Conservation (phyloP, 2,113 vertebrate species). For the Tapirus terrestris region DNA sequence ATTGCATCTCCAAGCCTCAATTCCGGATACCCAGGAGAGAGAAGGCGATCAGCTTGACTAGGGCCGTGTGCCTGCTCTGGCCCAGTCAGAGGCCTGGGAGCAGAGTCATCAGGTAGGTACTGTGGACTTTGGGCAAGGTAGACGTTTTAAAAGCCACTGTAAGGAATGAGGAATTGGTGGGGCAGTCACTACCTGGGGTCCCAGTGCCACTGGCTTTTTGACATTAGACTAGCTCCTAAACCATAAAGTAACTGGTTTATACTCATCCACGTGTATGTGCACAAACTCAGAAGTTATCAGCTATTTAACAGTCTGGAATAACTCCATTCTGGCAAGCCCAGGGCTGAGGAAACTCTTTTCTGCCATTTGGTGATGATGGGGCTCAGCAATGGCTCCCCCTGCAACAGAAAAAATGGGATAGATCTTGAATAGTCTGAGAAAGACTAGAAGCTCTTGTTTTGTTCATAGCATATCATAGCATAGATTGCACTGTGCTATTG, state of each 20-base stretch:
- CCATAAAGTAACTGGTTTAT: not conserved
- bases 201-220: not conserved
- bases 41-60: not conserved
- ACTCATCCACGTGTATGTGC: fast-evolving
- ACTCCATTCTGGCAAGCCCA: not conserved
- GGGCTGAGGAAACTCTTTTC: not conserved
- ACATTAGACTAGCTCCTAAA: not conserved
- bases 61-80: not conserved
- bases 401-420: not conserved
- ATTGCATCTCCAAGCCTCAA: not conserved
- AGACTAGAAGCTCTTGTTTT: not conserved
- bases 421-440: not conserved
- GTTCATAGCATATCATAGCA: not conserved
- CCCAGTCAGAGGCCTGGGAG: not conserved
- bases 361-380: not conserved
- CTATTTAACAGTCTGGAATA: not conserved
- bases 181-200: not conserved
- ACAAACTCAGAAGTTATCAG: not conserved
- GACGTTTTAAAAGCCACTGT: not conserved
- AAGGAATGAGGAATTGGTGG: not conserved
- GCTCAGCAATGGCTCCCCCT: not conserved
- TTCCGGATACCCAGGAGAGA: not conserved
- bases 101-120: not conserved
- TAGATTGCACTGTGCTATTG: not conserved
- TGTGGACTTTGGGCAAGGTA: not conserved